A percentile compares a stretch with the other conserved stretches of the same genome.
Evolutionary conservation across 2,888 invertebrate genomes (phyloP).

Genomic region (Bhutanitis thaidina): DNA sequence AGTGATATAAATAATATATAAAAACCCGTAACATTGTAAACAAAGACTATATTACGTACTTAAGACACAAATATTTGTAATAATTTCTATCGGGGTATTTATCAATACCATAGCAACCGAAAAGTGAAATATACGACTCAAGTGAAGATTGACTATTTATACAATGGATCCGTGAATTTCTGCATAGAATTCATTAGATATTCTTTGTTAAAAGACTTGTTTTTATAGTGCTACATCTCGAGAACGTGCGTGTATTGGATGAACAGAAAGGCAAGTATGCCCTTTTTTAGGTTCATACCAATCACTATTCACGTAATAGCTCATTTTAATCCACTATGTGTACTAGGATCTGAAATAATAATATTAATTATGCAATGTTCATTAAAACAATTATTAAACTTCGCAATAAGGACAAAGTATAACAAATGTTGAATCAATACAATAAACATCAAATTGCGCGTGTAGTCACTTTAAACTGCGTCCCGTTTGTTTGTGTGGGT

Average conservation of each 20-base stretch:
- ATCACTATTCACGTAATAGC: constrained; percentile 39
- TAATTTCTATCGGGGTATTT: constrained; percentile 49
- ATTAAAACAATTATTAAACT: constrained; percentile 1
- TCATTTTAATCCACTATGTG: background rate
- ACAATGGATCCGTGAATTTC: constrained; percentile 62
- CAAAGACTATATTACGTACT: constrained; percentile 48
- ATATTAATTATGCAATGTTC: constrained; percentile 3
- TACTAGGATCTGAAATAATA: background rate
- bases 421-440: background rate
- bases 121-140: constrained; percentile 63
- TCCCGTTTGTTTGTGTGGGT: constrained; percentile 28
- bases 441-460: background rate
- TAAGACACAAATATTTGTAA: constrained; percentile 31
- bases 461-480: background rate
- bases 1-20: constrained; percentile 72
- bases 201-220: constrained; percentile 47
- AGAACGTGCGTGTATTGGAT: constrained; percentile 72
- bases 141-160: constrained; percentile 58
- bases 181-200: constrained; percentile 39
- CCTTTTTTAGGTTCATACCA: constrained; percentile 49
- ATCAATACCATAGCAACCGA: constrained; percentile 56
- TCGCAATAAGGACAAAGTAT: background rate
- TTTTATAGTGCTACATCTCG: constrained; percentile 56
- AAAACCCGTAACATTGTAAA: constrained; percentile 53
- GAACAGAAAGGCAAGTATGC: constrained; percentile 74